phyloP scores from a whole-genome alignment of 2,113 vertebrate genomes.

The Pomatorhinus ruficollis region DNA sequence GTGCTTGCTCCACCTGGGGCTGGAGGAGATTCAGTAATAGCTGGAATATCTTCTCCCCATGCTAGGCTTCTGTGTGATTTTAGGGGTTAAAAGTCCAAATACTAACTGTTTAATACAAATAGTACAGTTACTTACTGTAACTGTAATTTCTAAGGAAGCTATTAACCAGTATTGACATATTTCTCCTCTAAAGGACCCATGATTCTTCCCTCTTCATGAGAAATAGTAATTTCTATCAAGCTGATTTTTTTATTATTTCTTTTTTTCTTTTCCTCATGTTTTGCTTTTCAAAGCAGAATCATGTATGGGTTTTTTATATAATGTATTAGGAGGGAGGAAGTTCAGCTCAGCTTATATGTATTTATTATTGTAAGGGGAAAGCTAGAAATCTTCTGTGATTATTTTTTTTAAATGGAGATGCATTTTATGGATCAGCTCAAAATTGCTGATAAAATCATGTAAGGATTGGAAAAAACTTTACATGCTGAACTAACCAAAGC shows the following conservation, averaged over 20 bases:
- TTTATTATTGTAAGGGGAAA: not conserved
- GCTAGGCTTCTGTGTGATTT: not conserved
- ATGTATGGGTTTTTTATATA: not conserved
- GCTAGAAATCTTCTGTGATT: not conserved
- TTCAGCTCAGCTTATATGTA: not conserved
- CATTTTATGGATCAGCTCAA: not conserved
- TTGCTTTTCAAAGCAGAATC: constrained; percentile 10
- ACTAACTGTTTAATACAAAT: too few relatives aligned
- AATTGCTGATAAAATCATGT: constrained; percentile 2
- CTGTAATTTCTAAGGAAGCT: constrained; percentile 15
- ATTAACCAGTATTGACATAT: not conserved
- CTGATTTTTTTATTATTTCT: not conserved
- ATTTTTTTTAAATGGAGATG: not conserved
- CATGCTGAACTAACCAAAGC: constrained; percentile 19
- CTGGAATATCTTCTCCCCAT: not conserved
- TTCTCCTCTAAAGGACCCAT: not conserved
- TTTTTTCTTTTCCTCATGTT: not conserved
- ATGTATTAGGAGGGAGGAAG: not conserved
- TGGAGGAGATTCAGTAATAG: not conserved
- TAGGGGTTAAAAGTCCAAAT: constrained; percentile 29
- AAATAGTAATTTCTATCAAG: not conserved
- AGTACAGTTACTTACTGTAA: not conserved
- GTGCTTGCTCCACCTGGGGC: not conserved
- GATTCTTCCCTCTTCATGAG: not conserved
- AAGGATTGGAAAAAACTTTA: not conserved